Evolutionary conservation across 2,888 invertebrate genomes (phyloP).

Genomic region (Drosophila acutilabella): DNA sequence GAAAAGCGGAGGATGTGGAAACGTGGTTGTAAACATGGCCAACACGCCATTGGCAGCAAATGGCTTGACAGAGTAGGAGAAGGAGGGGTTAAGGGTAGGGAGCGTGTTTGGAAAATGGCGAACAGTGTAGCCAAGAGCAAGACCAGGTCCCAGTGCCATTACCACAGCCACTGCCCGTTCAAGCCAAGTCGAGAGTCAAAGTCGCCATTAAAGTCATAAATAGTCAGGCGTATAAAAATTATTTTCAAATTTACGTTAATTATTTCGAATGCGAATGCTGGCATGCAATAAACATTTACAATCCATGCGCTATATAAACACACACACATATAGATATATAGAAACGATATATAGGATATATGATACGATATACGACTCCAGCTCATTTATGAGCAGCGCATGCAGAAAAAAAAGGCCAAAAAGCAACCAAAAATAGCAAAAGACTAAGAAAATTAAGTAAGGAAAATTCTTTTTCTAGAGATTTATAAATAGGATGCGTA

Average conservation of each 20-base stretch:
- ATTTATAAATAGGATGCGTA: constrained; percentile 75
- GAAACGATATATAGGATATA: constrained; percentile 35
- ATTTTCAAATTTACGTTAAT: constrained; percentile 79
- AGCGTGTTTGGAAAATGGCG: constrained; percentile 61
- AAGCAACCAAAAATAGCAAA: constrained; percentile 18
- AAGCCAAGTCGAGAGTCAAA: constrained; percentile 18
- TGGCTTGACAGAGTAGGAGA: constrained; percentile 34
- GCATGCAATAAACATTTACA: constrained; percentile 76
- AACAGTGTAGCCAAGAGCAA: constrained; percentile 42
- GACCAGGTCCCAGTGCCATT: not conserved
- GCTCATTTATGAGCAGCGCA: constrained; percentile 59
- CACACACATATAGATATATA: constrained; percentile 19
- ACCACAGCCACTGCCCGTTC: constrained; percentile 10
- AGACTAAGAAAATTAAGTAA: constrained; percentile 14
- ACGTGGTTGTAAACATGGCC: constrained; percentile 34
- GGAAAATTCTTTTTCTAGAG: constrained; percentile 11
- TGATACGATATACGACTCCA: constrained; percentile 37
- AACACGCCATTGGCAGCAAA: constrained; percentile 71
- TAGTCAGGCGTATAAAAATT: constrained; percentile 60
- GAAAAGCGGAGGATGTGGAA: constrained; percentile 39
- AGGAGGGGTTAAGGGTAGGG: not conserved
- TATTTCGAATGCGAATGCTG: constrained; percentile 67
- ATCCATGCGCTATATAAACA: constrained; percentile 52
- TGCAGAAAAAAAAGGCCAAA: constrained; percentile 42
- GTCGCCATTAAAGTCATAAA: constrained; percentile 76